A percentile compares a stretch with the other conserved stretches of the same genome.
Evolutionary conservation across 2,113 vertebrate species (phyloP).

Genomic region (Boleophthalmus pectinirostris): DNA sequence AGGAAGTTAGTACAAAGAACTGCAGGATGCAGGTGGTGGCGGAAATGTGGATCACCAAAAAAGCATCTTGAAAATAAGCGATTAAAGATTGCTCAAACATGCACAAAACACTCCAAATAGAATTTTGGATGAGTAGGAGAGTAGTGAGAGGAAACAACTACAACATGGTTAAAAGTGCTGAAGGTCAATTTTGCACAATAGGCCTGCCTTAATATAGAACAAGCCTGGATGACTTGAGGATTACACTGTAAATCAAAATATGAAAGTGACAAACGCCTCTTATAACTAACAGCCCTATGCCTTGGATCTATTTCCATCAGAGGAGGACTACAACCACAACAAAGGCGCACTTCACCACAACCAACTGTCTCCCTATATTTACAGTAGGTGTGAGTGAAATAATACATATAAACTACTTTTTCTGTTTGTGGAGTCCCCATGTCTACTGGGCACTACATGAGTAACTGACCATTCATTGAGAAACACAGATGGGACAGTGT

Average conservation of each 20-base stretch:
- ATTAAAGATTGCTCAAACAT: no score
- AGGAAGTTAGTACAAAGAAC: no score
- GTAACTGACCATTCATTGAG: conserved; percentile 40
- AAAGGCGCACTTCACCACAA: neutral
- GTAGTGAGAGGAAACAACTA: no score
- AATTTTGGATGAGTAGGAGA: no score
- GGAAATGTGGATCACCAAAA: no score
- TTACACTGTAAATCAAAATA: neutral
- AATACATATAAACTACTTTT: neutral
- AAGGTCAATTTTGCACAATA: no score
- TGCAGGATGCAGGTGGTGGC: no score
- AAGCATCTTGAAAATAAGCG: no score
- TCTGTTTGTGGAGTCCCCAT: neutral
- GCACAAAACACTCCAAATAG: no score
- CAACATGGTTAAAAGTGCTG: no score
- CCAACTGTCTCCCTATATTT: neutral
- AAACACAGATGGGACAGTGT: conserved; percentile 35
- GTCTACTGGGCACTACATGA: neutral
- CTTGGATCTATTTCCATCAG: neutral
- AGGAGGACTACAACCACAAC: neutral
- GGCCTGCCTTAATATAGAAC: no score
- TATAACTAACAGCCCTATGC: neutral
- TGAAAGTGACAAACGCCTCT: neutral
- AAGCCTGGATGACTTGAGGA: no score
- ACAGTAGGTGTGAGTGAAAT: neutral